Percentiles rank a stretch among this genome's conserved stretches.
Evolutionary conservation across 1,140 invertebrate genomes (phyloP).

Genomic region (Leptestheria dahalacensis): DNA sequence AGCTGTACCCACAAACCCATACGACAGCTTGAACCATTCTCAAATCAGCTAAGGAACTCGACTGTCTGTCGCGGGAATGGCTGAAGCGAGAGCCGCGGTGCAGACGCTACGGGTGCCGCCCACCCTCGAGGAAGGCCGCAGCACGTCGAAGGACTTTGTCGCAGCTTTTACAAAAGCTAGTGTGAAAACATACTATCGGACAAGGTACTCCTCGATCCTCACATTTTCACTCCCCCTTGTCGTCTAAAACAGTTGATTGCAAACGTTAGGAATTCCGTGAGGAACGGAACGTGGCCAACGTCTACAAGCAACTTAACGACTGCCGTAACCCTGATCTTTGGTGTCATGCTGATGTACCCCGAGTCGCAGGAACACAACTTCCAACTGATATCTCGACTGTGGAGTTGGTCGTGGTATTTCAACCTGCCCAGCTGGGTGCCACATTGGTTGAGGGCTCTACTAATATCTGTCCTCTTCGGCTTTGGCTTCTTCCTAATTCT

Average conservation of each 20-base stretch:
- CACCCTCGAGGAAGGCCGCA: constrained; percentile 26
- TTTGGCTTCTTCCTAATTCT: constrained; percentile 28
- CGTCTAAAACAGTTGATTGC: too few relatives aligned
- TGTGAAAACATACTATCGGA: constrained; percentile 24
- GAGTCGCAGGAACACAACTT: constrained; percentile 12
- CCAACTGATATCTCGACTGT: not conserved
- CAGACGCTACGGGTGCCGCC: constrained; percentile 27
- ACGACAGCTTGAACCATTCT: too few relatives aligned
- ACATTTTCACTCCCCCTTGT: too few relatives aligned
- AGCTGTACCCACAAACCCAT: too few relatives aligned
- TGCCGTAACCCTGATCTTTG: constrained; percentile 23
- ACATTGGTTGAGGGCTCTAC: constrained; percentile 23
- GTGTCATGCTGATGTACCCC: constrained; percentile 23
- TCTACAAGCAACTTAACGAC: constrained; percentile 31
- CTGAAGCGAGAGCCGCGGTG: constrained; percentile 32
- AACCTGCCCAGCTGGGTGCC: constrained; percentile 19
- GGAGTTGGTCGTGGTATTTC: not conserved
- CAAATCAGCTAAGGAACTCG: too few relatives aligned
- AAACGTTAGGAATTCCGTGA: constrained; percentile 30
- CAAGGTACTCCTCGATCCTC: constrained; percentile 20
- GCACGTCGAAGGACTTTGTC: constrained; percentile 27
- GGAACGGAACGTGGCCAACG: constrained; percentile 35
- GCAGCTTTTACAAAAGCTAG: constrained; percentile 23
- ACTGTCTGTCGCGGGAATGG: too few relatives aligned
- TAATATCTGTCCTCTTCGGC: constrained; percentile 25